These are phyloP conservation scores for Augochlora pura DNA, from an alignment of 1,140 invertebrate genomes.

Conservation along the genomic window DNA sequence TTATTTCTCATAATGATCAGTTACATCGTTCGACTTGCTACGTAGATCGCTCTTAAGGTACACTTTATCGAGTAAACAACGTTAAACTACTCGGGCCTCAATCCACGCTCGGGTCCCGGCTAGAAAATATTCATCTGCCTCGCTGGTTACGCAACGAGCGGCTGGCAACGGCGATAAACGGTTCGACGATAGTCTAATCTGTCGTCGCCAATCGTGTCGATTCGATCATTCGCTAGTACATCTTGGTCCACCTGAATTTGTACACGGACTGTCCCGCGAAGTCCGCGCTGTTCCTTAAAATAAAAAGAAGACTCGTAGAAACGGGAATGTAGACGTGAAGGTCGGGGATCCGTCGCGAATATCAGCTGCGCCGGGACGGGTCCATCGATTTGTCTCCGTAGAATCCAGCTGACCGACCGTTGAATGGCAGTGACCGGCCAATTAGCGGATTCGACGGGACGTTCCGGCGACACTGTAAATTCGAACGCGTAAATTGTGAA, in stretches of 20 bases:
- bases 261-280: constrained; percentile 1
- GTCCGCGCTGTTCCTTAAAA: not conserved
- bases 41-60: constrained; percentile 58
- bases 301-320: not conserved
- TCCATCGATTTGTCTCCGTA: not conserved
- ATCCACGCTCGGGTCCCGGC: constrained; percentile 14
- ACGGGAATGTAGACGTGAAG: not conserved
- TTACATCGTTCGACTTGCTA: constrained; percentile 58
- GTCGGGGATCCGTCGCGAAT: not conserved
- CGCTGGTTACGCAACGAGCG: not conserved
- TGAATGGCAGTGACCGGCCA: constrained; percentile 8
- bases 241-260: constrained; percentile 71
- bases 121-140: constrained; percentile 61
- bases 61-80: constrained; percentile 60
- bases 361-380: not conserved
- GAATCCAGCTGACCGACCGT: not conserved
- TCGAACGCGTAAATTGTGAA: constrained; percentile 31
- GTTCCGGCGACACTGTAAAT: not conserved
- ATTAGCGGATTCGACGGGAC: not conserved
- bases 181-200: constrained; percentile 33
- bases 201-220: constrained; percentile 12
- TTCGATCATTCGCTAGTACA: constrained; percentile 53
- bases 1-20: constrained; percentile 60
- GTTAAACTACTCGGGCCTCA: constrained; percentile 53
- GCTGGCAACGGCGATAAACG: constrained; percentile 31